A percentile compares a stretch with the other conserved stretches of the same genome.
These are phyloP conservation scores for Cinclus mexicanus DNA, from an alignment of 2,113 vertebrate species.

Conservation along the genomic window DNA sequence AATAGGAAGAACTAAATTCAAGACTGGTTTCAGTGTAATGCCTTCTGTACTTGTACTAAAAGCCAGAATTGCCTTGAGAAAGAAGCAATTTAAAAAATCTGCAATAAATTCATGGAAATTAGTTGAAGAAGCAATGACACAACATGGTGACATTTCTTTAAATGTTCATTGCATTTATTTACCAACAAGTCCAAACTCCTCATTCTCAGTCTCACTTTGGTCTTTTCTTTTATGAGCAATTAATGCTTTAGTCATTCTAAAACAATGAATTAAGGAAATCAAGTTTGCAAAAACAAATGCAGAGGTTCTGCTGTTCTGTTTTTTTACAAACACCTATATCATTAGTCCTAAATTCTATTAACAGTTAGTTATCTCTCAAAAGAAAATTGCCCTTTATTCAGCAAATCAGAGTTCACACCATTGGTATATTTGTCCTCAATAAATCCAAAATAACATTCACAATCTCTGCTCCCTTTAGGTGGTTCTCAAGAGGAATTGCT, in stretches of 20 bases:
- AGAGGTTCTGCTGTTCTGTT: not conserved
- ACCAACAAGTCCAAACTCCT: not conserved
- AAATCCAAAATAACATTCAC: not conserved
- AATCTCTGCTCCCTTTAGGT: not conserved
- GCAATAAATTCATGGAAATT: not conserved
- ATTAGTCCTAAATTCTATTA: not conserved
- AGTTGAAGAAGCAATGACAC: not conserved
- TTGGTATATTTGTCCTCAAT: not conserved
- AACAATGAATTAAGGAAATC: rapidly evolving
- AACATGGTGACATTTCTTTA: not conserved
- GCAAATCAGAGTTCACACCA: not conserved
- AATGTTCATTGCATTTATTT: not conserved
- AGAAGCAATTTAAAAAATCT: not conserved
- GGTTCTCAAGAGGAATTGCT: not conserved
- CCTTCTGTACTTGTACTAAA: not conserved
- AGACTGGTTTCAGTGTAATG: not conserved
- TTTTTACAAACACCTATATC: not conserved
- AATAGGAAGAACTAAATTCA: constrained; percentile 1
- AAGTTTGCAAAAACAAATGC: not conserved
- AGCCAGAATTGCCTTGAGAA: not conserved
- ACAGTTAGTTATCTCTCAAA: not conserved
- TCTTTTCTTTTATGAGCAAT: not conserved
- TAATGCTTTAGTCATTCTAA: not conserved
- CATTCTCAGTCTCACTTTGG: not conserved
- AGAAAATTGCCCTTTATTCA: not conserved